Conservation (phyloP, 2,888 invertebrate species). For the Carterocephalus palaemon region DNA sequence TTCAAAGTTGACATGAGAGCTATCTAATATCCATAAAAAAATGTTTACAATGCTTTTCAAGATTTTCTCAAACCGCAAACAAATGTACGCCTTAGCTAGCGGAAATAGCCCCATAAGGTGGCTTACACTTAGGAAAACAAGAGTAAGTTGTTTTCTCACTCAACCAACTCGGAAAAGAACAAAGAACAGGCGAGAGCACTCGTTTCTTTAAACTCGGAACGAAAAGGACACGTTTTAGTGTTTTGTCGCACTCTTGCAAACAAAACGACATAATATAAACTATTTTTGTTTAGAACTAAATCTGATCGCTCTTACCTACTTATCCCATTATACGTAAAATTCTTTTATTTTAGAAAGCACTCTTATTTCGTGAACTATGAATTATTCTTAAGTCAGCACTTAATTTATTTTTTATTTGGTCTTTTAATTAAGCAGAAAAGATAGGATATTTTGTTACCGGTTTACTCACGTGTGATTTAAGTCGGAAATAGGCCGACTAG, state of each 20-base stretch:
- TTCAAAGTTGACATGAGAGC: too few relatives aligned
- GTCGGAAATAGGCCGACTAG: too few relatives aligned
- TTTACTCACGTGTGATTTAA: too few relatives aligned
- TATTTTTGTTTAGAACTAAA: not conserved
- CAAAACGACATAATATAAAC: not conserved
- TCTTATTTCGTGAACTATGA: too few relatives aligned
- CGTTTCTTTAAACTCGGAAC: constrained; percentile 19
- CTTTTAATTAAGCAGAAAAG: too few relatives aligned
- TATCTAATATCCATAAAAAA: constrained; percentile 1
- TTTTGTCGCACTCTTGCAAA: not conserved
- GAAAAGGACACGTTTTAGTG: constrained; percentile 18
- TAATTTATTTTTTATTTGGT: too few relatives aligned
- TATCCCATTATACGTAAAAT: too few relatives aligned
- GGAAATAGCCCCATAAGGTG: constrained; percentile 24
- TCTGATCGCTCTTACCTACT: too few relatives aligned
- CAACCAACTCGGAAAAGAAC: constrained; percentile 22
- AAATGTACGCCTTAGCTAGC: constrained; percentile 17
- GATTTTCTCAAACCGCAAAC: constrained; percentile 14
- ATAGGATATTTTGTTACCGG: too few relatives aligned
- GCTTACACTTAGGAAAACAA: constrained; percentile 24
- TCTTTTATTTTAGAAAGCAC: too few relatives aligned
- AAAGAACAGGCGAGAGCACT: constrained; percentile 20
- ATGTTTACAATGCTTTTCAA: constrained; percentile 3
- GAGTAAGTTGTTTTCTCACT: constrained; percentile 24
- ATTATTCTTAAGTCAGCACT: too few relatives aligned